Evolutionary conservation across 2,113 vertebrate species (phyloP).

Genomic region (Sciurus niger): DNA sequence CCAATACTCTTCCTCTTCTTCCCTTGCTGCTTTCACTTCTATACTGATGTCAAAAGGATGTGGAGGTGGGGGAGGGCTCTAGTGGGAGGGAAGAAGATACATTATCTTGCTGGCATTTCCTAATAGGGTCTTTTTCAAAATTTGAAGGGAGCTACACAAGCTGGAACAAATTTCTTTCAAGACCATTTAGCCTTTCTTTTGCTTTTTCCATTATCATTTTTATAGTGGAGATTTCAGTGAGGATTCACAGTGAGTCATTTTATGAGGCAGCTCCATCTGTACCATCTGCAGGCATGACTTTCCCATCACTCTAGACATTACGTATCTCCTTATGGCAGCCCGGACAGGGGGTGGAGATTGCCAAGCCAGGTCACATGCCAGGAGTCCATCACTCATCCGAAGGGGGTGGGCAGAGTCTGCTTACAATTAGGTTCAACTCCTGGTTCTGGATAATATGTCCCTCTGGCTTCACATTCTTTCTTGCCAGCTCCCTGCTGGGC

Average conservation of each 20-base stretch:
- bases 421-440: constrained; percentile 92
- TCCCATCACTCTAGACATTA: constrained; percentile 92
- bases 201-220: constrained; percentile 93
- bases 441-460: constrained; percentile 89
- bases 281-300: constrained; percentile 90
- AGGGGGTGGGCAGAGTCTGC: constrained; percentile 90
- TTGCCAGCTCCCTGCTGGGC: constrained; percentile 92
- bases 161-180: constrained; percentile 86
- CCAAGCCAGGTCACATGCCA: constrained; percentile 92
- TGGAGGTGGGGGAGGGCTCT: not conserved
- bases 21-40: constrained; percentile 60
- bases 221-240: constrained; percentile 89
- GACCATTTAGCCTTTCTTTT: constrained; percentile 85
- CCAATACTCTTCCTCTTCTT: constrained; percentile 26
- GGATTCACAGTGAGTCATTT: constrained; percentile 92
- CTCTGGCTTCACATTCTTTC: constrained; percentile 90
- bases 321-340: constrained; percentile 90
- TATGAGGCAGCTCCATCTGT: constrained; percentile 89
- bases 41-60: not conserved
- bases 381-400: constrained; percentile 90
- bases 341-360: constrained; percentile 86
- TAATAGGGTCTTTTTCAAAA: constrained; percentile 70
- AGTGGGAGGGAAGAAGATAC: constrained; percentile 32
- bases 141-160: constrained; percentile 75
- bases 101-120: constrained; percentile 74